Conservation (phyloP, 2,113 vertebrate species). For the Epinephelus moara region DNA sequence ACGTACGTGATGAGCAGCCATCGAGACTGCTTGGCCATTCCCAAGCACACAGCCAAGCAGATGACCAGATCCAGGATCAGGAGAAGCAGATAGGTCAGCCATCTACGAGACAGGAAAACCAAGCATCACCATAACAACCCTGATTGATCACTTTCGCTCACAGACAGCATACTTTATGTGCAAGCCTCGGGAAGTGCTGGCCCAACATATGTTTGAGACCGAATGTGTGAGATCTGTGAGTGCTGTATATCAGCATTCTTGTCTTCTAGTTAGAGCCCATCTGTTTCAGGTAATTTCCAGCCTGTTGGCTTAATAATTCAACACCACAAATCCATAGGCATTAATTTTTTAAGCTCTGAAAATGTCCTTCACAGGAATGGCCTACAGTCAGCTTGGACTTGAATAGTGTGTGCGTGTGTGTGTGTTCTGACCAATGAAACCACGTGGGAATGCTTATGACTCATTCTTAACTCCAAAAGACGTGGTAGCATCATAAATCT, state of each 20-base stretch:
- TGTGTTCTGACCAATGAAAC: constrained; percentile 21
- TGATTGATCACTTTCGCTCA: constrained; percentile 25
- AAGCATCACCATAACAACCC: constrained; percentile 20
- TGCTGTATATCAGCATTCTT: constrained; percentile 52
- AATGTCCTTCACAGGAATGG: constrained; percentile 72
- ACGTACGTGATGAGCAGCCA: constrained; percentile 93
- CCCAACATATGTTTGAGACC: constrained; percentile 46
- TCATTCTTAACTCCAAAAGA: constrained; percentile 37
- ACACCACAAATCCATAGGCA: constrained; percentile 80
- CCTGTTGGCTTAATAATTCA: constrained; percentile 83
- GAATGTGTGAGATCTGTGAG: constrained; percentile 41
- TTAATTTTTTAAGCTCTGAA: constrained; percentile 79
- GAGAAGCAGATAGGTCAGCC: constrained; percentile 94
- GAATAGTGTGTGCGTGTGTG: not conserved
- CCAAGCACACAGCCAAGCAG: constrained; percentile 92
- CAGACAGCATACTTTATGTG: constrained; percentile 21
- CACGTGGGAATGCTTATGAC: constrained; percentile 33
- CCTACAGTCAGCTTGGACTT: constrained; percentile 13
- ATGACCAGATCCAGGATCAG: constrained; percentile 93
- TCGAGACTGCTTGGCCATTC: constrained; percentile 90
- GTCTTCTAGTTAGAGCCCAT: constrained; percentile 70
- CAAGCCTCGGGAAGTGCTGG: constrained; percentile 21
- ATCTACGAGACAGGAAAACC: constrained; percentile 82
- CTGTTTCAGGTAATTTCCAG: constrained; percentile 76
- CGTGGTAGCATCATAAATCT: constrained; percentile 15